Evolutionary conservation across 1,140 invertebrate genomes (phyloP), one percentile per base, ranked within the genome.

Genomic region (Magallana ariakensis): DNA sequence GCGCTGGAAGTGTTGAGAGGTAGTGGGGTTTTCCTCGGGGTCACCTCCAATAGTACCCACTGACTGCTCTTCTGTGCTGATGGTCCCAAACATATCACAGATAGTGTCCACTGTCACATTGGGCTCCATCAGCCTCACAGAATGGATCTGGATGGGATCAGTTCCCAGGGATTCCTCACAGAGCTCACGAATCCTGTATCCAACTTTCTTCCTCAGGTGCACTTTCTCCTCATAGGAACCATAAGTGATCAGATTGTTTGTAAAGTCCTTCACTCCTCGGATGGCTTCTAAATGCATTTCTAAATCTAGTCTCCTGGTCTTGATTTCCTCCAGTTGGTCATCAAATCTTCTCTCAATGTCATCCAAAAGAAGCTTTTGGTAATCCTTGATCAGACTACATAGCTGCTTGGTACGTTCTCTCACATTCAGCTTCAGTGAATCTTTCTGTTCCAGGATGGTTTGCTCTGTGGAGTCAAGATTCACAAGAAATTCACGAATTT

Each of bases 211-310:
- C 16, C 93, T 82, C 89, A 93, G 87, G 9, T 89, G 89, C 15
- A 93, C 93, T 85, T 93, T 93, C 80, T 93, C 93, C 75, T 93
- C 93, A 85, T 91, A 91, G 53, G 92, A 92, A 11, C 93, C 93
- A 85, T 92, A 93, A 9, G 87, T 85, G 11, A 92, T 57, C 6
- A 93, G 90, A 80, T 93, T 93, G 26, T 93, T 91, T 22, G 93
- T 93, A 46, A 93, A 90, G 56, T 93, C 92, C 8, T 87, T 91
- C 8, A 93, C 92, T 9, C 90, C 93, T 60, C 89, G 87, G 22
- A 93, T 92, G 83, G 93, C 91, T 15, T 90, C 89, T 8, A 92
- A 81, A 88, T 92, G 92, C 87, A 90, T 91, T 22, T 90, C 53
- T 6, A 91, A 87, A 11, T 91, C 90, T 56, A 84, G 75, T 16